These are phyloP conservation scores for Zoanthus gigantus DNA, from an alignment of 92 coral and sea anemone species.

Conservation along the genomic window DNA sequence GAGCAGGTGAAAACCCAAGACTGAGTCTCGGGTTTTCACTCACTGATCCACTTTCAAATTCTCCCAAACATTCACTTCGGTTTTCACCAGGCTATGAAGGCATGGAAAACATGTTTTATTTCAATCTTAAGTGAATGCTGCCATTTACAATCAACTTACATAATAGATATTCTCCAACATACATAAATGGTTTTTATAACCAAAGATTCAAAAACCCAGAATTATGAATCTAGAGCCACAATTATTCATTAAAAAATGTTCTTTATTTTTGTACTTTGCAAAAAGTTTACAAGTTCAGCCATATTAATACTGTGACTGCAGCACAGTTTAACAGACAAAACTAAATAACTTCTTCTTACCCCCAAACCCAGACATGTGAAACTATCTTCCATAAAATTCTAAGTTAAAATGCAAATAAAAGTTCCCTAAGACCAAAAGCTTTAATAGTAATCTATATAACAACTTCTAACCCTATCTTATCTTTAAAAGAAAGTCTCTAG, in stretches of 20 bases:
- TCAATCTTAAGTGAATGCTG: no score
- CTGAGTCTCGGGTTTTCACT: no score
- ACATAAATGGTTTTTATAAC: no score
- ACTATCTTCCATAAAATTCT: neutral
- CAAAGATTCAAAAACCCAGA: no score
- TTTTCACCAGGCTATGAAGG: no score
- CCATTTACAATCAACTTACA: no score
- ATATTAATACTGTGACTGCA: conserved; percentile 78
- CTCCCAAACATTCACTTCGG: no score
- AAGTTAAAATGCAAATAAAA: conserved; percentile 32
- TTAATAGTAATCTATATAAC: neutral
- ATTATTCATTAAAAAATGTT: conserved; percentile 4
- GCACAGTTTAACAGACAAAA: conserved; percentile 71
- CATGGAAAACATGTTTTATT: no score
- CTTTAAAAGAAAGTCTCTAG: neutral
- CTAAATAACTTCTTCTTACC: conserved; percentile 22
- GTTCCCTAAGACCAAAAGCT: conserved; percentile 24
- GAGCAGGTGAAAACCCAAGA: no score
- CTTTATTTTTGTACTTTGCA: conserved; percentile 19
- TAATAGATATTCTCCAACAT: no score
- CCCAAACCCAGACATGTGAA: neutral
- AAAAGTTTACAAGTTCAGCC: conserved; percentile 38
- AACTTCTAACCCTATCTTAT: neutral
- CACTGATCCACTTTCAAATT: no score
- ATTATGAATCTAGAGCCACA: no score